Percentiles rank a stretch among this genome's conserved stretches.
Evolutionary conservation across 2,888 invertebrate species (phyloP).

Genomic region (Parochlus steinenii): DNA sequence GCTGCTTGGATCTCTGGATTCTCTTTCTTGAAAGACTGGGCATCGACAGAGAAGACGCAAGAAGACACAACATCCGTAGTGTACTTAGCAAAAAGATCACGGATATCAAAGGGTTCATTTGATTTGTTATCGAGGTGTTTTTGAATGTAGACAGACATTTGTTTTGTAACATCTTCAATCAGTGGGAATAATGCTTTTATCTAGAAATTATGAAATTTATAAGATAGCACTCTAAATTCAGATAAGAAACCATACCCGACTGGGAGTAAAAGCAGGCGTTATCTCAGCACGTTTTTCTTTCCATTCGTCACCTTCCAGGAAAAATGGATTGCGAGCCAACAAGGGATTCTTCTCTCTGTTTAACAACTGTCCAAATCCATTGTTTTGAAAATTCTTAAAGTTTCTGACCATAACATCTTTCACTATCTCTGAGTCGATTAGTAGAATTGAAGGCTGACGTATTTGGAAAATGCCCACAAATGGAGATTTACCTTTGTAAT

Average conservation of each 20-base stretch:
- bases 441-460: conserved; percentile 23
- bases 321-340: conserved; percentile 25
- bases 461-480: conserved; percentile 28
- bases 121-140: conserved; percentile 14
- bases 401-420: conserved; percentile 27
- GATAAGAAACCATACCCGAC: no score
- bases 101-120: conserved; percentile 14
- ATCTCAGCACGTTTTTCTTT: conserved; percentile 31
- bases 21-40: conserved; percentile 17
- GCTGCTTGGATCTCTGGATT: conserved; percentile 14
- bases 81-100: conserved; percentile 7
- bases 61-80: conserved; percentile 19
- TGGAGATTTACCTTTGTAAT: conserved; percentile 20
- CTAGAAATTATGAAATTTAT: neutral
- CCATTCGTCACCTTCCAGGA: conserved; percentile 32
- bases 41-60: conserved; percentile 24
- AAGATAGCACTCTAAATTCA: conserved; percentile 13
- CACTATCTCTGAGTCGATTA: conserved; percentile 25
- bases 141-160: conserved; percentile 3
- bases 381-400: conserved; percentile 27
- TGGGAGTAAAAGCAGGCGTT: conserved; percentile 33
- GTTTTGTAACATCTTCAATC: conserved; percentile 1
- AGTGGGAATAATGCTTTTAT: conserved; percentile 14
- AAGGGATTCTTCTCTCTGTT: conserved; percentile 17
- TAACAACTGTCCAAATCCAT: conserved; percentile 11